Percentiles rank a stretch among this genome's conserved stretches.
These are phyloP conservation scores for Liopterus haemorrhoidalis DNA, from an alignment of 2,888 invertebrate species.

Conservation along the genomic window DNA sequence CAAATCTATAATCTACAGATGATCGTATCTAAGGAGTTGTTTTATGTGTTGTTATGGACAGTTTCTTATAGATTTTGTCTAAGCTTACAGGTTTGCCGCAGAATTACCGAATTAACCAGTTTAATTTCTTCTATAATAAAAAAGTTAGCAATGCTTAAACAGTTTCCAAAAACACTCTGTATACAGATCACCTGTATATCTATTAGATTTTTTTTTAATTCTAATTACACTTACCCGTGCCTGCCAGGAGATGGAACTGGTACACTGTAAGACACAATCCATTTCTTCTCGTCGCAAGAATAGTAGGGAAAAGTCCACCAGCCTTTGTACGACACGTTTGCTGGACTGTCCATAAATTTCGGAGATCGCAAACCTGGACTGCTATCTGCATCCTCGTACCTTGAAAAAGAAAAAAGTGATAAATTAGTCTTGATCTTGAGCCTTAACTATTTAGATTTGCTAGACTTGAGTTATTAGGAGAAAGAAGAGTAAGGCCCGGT, in stretches of 20 bases:
- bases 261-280: constrained; percentile 83
- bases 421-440: too few relatives aligned
- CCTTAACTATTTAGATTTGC: too few relatives aligned
- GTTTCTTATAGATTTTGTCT: background rate
- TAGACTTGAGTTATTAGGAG: too few relatives aligned
- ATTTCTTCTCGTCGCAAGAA: constrained; percentile 69
- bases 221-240: constrained; percentile 44
- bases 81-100: background rate
- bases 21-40: too few relatives aligned
- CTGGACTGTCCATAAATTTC: constrained; percentile 61
- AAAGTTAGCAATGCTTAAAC: too few relatives aligned
- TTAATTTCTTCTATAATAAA: too few relatives aligned
- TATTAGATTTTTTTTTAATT: background rate
- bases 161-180: too few relatives aligned
- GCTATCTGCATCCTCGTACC: constrained; percentile 60
- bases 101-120: too few relatives aligned
- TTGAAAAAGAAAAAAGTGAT: constrained; percentile 37
- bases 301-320: constrained; percentile 90
- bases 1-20: too few relatives aligned
- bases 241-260: constrained; percentile 53
- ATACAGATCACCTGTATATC: too few relatives aligned
- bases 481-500: too few relatives aligned
- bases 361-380: constrained; percentile 59
- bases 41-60: too few relatives aligned
- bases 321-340: constrained; percentile 60